Evolutionary conservation across 2,113 vertebrate genomes (phyloP).

Genomic region (Actinemys pallida): DNA sequence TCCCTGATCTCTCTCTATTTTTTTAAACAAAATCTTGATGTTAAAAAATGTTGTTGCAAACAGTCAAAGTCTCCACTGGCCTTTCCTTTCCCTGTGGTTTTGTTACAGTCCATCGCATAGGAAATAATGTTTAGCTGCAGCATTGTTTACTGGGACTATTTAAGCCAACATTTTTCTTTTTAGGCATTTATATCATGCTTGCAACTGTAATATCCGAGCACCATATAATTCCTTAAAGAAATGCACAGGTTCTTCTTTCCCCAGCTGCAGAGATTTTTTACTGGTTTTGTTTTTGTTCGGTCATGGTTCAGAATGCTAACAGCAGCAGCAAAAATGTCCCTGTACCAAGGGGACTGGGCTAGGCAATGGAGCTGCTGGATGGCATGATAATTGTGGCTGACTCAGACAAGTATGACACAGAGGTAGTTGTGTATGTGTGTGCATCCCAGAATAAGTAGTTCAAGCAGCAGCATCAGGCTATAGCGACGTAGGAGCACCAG

Average conservation of each 20-base stretch:
- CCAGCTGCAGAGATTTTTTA: background rate
- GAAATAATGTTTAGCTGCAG: background rate
- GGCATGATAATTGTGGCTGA: background rate
- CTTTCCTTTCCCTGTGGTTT: background rate
- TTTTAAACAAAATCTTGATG: background rate
- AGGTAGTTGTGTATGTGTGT: background rate
- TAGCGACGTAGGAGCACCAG: background rate
- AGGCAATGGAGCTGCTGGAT: background rate
- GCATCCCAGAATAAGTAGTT: accelerated
- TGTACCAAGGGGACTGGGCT: accelerated
- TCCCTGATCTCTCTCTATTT: background rate
- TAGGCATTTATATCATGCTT: background rate
- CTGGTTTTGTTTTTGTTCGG: background rate
- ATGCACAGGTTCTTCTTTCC: background rate
- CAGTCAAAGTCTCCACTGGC: background rate
- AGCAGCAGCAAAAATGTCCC: background rate
- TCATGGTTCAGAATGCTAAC: background rate
- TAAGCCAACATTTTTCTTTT: background rate
- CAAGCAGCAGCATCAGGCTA: accelerated
- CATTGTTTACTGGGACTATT: background rate
- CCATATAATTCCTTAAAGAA: background rate
- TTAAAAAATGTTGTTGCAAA: background rate
- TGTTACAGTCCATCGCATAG: background rate
- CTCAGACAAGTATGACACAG: background rate
- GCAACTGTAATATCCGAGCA: accelerated